Percentiles rank a stretch among this genome's conserved stretches.
Conservation (phyloP, 2,113 vertebrate species). For the Typhlomys cinereus region DNA sequence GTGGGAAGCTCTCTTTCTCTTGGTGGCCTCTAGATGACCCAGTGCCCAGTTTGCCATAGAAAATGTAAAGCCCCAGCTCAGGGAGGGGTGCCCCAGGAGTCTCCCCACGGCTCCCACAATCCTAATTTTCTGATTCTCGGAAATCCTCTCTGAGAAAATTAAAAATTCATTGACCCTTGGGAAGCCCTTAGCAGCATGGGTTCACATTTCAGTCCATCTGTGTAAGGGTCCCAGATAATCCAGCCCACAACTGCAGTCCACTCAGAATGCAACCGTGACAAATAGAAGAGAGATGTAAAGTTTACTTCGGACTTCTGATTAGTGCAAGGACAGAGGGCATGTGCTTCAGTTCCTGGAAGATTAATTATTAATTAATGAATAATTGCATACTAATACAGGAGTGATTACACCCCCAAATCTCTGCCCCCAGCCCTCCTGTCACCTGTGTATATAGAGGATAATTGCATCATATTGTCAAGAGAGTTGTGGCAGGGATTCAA, state of each 20-base stretch:
- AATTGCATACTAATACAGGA: slow-evolving; percentile 38
- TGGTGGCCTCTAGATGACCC: background rate
- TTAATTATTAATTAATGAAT: slow-evolving; percentile 58
- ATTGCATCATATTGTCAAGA: slow-evolving; percentile 49
- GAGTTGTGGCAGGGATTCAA: slow-evolving; percentile 46
- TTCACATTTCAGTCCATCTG: background rate
- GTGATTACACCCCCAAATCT: slow-evolving; percentile 13
- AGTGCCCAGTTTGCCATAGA: background rate
- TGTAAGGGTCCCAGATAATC: background rate
- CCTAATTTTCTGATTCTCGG: background rate
- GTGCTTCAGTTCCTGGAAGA: background rate
- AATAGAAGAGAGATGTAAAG: background rate
- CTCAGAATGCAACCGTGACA: background rate
- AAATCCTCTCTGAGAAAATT: slow-evolving; percentile 32
- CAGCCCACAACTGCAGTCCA: slow-evolving; percentile 9
- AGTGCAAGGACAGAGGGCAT: background rate
- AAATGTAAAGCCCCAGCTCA: background rate
- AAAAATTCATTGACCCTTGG: slow-evolving; percentile 48
- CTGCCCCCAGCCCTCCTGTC: background rate
- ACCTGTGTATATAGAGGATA: background rate
- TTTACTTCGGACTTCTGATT: slow-evolving; percentile 44
- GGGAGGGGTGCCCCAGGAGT: background rate
- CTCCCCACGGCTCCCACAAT: background rate
- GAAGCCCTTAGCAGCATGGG: background rate
- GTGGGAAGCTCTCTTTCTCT: accelerated